Evolutionary conservation across 2,888 invertebrate genomes (phyloP), one percentile per base, ranked within the genome.

Genomic region (Bimastos eiseni): DNA sequence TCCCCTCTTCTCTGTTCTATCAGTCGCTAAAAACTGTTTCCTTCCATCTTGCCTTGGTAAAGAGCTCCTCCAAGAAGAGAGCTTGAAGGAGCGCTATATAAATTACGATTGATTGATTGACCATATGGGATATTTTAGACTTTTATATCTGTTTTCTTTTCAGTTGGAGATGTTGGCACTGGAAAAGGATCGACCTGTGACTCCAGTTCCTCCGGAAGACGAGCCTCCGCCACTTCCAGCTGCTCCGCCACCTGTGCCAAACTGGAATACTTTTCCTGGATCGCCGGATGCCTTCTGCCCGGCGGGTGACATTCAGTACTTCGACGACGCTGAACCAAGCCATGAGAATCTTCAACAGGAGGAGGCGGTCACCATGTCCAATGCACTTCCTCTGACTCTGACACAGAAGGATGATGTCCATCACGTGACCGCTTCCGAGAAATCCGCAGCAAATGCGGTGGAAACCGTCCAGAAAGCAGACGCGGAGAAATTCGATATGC

Each of bases 401-500:
- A 70, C 44, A 38, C 37, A 33, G 3, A 13, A 49, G 15, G 41
- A 90, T 41, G 83, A 70, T 8, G 30, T 49, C 19, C 34, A 49
- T 4, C 34, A 84, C 24, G 30, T 19, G 36, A 86, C 36, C 24
- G 86, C 36, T 0, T 37, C 21, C 36, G 86, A 86, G 36, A 36
- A 36, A 37, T 36, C 86, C 19, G 21, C 86, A n/a, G 86, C n/a
- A 17, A 15, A 86, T 34, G 86, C 24, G n/a, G 86, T 36, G 37
- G 36, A 24, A 34, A 24, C 84, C 30, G 30, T 37, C n/a, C 30
- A 41, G 36, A 15, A n/a, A 34, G 21, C 41, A 83, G 91, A 84
- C n/a, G 37, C 89, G 37, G 38, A 89, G 17, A 89, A 90, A 98
- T 98, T 98, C 96, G 97, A 97, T 93, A 97, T 97, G 92, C 96